Conservation (phyloP, 53 echinoderm and acorn worm species). For the Patiria pectinifera region DNA sequence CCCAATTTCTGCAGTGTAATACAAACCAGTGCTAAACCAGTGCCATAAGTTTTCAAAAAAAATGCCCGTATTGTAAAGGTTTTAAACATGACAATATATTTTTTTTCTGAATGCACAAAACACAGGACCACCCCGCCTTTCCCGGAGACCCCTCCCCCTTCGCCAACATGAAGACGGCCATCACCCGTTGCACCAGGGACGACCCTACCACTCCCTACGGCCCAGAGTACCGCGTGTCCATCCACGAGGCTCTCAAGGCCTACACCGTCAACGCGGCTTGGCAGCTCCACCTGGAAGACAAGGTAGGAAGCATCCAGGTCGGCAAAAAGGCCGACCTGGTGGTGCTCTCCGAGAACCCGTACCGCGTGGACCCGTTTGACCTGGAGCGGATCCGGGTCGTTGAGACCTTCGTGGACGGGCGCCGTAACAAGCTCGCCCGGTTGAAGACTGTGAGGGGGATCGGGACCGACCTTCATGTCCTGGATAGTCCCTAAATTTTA, state of each 20-base stretch:
- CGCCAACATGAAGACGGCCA: conserved; percentile 68
- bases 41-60: not conserved
- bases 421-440: conserved; percentile 50
- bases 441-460: not conserved
- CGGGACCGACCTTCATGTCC: not conserved
- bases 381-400: conserved; percentile 39
- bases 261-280: conserved; percentile 72
- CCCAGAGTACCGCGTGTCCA: conserved; percentile 59
- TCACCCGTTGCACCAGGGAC: conserved; percentile 62
- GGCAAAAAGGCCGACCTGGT: conserved; percentile 70
- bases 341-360: conserved; percentile 65
- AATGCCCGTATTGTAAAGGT: no score
- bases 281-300: conserved; percentile 67
- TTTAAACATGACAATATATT: no score
- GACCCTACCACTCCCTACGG: conserved; percentile 63
- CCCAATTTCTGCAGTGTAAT: no score
- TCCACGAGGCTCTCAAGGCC: conserved; percentile 68
- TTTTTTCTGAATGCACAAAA: not conserved
- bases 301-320: conserved; percentile 61
- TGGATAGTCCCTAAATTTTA: not conserved
- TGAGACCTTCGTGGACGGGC: conserved; percentile 38
- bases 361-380: conserved; percentile 67
- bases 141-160: conserved; percentile 52
- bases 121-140: conserved; percentile 67
- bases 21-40: no score